Percentiles rank a stretch among this genome's conserved stretches.
These are phyloP conservation scores for Lepeophtheirus nordmannii DNA, from an alignment of 2,888 invertebrate species.

Conservation along the genomic window DNA sequence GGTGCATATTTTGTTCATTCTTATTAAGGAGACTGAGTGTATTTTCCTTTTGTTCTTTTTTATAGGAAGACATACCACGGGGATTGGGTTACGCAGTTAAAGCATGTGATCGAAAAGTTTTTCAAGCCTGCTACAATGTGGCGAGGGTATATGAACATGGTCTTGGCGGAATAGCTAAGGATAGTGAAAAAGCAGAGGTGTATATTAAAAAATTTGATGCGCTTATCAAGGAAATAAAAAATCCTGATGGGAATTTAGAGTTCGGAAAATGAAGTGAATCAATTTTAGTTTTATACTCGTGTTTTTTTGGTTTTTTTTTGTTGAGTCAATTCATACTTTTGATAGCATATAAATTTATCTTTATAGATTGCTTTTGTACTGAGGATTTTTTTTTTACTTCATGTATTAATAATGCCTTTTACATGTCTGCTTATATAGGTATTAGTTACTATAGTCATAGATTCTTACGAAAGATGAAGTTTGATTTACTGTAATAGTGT, in stretches of 20 bases:
- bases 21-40: not conserved
- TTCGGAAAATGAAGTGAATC: not conserved
- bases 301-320: too few species aligned
- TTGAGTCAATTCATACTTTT: too few species aligned
- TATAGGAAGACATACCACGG: not conserved
- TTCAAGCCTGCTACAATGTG: not conserved
- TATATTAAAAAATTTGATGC: not conserved
- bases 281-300: too few species aligned
- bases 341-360: too few species aligned
- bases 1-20: not conserved
- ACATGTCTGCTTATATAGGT: too few species aligned
- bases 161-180: not conserved
- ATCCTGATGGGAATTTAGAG: not conserved
- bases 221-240: not conserved
- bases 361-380: too few species aligned
- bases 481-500: too few species aligned
- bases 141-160: not conserved
- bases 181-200: not conserved
- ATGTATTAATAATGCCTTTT: too few species aligned
- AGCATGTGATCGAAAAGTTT: not conserved
- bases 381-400: too few species aligned
- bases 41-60: not conserved
- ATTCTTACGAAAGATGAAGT: too few species aligned
- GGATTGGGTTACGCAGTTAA: not conserved
- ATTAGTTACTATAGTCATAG: too few species aligned